These are phyloP conservation scores for Zapus hudsonius DNA, from an alignment of 2,113 vertebrate species.

Conservation along the genomic window DNA sequence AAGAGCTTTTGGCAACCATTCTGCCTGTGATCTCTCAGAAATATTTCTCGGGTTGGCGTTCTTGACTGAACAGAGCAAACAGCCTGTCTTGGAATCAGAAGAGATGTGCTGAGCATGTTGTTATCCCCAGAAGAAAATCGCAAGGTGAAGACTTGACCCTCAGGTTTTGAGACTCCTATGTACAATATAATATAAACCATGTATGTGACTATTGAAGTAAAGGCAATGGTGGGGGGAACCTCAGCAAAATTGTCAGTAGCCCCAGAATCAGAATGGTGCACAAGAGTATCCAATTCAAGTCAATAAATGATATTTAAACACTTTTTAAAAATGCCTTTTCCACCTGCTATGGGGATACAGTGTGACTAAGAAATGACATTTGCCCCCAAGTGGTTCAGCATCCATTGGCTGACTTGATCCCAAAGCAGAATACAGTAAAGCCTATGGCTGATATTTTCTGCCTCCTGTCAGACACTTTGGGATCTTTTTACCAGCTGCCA, in stretches of 20 bases:
- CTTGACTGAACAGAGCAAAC: conserved; percentile 65
- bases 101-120: conserved; percentile 38
- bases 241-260: not conserved
- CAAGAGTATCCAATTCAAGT: not conserved
- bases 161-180: conserved; percentile 11
- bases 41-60: conserved; percentile 73
- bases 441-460: rapidly evolving
- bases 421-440: not conserved
- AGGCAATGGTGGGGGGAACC: not conserved
- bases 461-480: not conserved
- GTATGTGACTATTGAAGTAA: conserved; percentile 11
- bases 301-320: not conserved
- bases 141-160: conserved; percentile 66
- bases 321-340: not conserved
- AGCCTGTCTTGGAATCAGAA: conserved; percentile 76
- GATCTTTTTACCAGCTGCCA: not conserved
- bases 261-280: not conserved
- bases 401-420: not conserved
- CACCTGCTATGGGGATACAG: no score
- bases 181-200: not conserved
- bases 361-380: not conserved
- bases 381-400: not conserved
- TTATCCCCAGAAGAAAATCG: conserved; percentile 38
- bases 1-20: conserved; percentile 74
- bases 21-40: conserved; percentile 76